Evolutionary conservation across 2,888 invertebrate species (phyloP).

Genomic region (Pristionchus entomophagus): DNA sequence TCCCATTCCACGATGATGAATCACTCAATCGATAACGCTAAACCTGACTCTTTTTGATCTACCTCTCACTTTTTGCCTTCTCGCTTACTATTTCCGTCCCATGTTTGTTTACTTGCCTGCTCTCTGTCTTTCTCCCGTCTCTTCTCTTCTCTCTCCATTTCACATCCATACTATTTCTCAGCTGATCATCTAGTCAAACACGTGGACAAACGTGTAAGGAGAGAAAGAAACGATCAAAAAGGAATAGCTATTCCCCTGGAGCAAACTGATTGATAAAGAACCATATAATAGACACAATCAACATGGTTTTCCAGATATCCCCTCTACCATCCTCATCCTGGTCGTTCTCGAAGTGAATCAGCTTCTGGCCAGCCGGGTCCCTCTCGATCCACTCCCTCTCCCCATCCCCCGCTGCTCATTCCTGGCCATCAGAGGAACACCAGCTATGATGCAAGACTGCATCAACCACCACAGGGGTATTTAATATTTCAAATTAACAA

Average conservation of each 20-base stretch:
- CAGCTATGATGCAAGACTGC: slow-evolving; percentile 1
- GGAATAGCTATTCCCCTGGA: neutral
- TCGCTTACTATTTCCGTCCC: slow-evolving; percentile 36
- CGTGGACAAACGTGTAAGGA: slow-evolving; percentile 8
- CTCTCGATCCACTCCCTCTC: slow-evolving; percentile 6
- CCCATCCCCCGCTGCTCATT: neutral
- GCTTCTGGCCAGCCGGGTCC: slow-evolving; percentile 17
- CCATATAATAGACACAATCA: neutral
- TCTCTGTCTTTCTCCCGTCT: neutral
- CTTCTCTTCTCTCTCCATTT: neutral
- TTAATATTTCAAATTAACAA: neutral
- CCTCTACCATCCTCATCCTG: slow-evolving; percentile 19
- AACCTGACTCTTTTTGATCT: neutral
- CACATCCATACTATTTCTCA: slow-evolving; percentile 1
- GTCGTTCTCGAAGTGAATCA: neutral
- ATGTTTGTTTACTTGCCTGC: no score
- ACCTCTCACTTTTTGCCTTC: slow-evolving; percentile 26
- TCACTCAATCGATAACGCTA: neutral
- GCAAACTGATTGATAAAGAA: neutral
- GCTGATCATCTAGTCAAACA: slow-evolving; percentile 37
- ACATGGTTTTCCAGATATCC: neutral
- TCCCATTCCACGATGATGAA: neutral
- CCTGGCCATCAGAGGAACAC: slow-evolving; percentile 34
- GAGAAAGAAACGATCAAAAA: neutral
- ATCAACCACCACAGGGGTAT: neutral